Base-by-base conservation (phyloP, 1,140 invertebrate genomes). In the Panonychus citri region DNA sequence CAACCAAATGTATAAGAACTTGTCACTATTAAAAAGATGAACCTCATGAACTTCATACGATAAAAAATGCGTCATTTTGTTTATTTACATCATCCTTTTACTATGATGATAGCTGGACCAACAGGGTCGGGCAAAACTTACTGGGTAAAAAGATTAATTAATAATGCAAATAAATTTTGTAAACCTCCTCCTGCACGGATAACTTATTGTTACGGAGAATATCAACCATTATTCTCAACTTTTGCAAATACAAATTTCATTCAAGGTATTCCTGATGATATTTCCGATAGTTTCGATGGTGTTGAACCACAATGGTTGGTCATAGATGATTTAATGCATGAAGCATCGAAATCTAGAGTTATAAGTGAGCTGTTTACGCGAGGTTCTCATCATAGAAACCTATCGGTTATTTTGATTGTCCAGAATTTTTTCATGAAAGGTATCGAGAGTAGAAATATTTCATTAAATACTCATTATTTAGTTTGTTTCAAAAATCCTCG, bases 381-480 rank as follows among this genome's bases (percentile, higher is more conserved):
- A 65, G 64, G 63, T 1, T 64, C 61, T 60, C 64, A 70, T 63
- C 30, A 34, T 12, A 34, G 30, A 34, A 34, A 34, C 12, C 12
- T 34, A 12, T 34, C 30, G 4, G 12, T 69, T 26, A 67, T 71
- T 60, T 69, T 65, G 48, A 66, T 69, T 53, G 67, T 67, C 21
- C 67, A 70, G 63, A 70, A 69, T 59, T 49, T 69, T 55, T 68
- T 69, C 62, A 64, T 70, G 62, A 65, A 68, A 62, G 67, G 67
- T 15, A 64, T 61, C 59, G 64, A 65, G 0, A 64, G 66, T 42
- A 57, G 66, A 53, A 66, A 69, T 56, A 69, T 69, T 30, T 19
- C 17, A 17, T 53, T 53, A n/a, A 53, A 34, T 34, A 5, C 30
- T 34, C 30, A 34, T 4, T 34, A 34, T 12, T 5, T 34, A 5